Evolutionary conservation across 2,797 vertebrate species (phyloP), one percentile per base, ranked within the genome.

Genomic region (Phoxinus dragarum): DNA sequence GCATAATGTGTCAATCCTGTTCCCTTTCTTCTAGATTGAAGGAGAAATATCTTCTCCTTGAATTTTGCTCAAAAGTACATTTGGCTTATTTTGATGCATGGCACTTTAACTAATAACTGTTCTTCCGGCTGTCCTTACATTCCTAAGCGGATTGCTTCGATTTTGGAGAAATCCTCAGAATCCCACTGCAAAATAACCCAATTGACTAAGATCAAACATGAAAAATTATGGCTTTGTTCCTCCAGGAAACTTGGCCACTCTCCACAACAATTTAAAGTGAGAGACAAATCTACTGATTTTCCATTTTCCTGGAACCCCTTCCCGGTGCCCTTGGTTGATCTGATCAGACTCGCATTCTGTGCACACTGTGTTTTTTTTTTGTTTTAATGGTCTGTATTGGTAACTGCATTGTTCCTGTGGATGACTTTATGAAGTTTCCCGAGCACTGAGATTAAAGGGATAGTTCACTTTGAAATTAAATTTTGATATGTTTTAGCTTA

Each of bases 131-230:
- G 49, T 73, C 23, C 86, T 80, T 87, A 69, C 77, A 56, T 75
- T 49, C 47, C 49, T 82, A 49, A 86, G 44, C 67, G 23, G n/a
- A 74, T 72, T 74, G 78, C 59, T 73, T 74, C 59, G 10, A 86
- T 82, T 76, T 82, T 27, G n/a, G n/a, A 71, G 38, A 64, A 40
- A 47, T 85, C 67, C 9, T n/a, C 67, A 64, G 83, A 79, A 61
- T 52, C 40, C 12, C 27, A 19, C 49, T 3, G 10, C 47, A 69
- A 75, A 80, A 87, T 75, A 84, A 80, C 76, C 76, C 69, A 84
- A 44, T 73, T 84, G 81, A 87, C 76, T 38, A 23, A 87, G 81
- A 87, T 87, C 86, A 84, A 84, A 84, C 81, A 80, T 84, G 42
- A 75, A 74, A 80, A 67, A 68, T 74, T 40, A 59, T 47, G 27